Percentiles rank a stretch among this genome's conserved stretches.
Evolutionary conservation across 2,888 invertebrate genomes (phyloP).

Genomic region (Machimus rusticus): DNA sequence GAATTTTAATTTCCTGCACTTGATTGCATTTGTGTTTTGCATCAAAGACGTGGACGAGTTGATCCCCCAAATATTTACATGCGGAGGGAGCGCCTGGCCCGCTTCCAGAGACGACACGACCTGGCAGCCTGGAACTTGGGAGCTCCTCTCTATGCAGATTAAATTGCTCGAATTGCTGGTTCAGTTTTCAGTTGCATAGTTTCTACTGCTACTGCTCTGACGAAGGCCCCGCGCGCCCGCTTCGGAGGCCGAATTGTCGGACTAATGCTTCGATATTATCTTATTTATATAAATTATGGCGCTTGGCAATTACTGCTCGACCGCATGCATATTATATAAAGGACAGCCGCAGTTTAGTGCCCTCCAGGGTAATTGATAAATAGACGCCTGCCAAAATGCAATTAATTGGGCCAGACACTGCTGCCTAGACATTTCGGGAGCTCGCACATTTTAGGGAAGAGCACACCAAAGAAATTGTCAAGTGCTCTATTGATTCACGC

Average conservation of each 20-base stretch:
- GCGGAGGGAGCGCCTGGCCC: background rate
- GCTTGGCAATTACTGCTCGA: background rate
- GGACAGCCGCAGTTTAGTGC: background rate
- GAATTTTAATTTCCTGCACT: slow-evolving; percentile 21
- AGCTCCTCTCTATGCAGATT: background rate
- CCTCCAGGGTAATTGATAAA: background rate
- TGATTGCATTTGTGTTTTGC: slow-evolving; percentile 7
- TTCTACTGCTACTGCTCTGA: background rate
- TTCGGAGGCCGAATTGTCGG: background rate
- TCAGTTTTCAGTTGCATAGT: background rate
- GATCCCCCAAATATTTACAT: background rate
- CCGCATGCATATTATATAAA: background rate
- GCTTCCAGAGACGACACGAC: background rate
- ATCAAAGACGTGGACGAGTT: background rate
- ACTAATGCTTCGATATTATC: background rate
- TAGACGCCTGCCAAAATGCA: background rate
- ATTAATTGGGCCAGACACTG: background rate
- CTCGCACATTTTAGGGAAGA: background rate
- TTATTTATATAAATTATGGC: slow-evolving; percentile 10
- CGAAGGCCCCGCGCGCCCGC: background rate
- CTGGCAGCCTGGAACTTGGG: background rate
- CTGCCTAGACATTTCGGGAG: background rate
- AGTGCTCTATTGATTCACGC: background rate
- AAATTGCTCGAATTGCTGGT: background rate
- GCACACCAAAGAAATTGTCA: background rate